Evolutionary conservation across 2,888 invertebrate genomes (phyloP), one percentile per base, ranked within the genome.

Genomic region (Athalia cordata): DNA sequence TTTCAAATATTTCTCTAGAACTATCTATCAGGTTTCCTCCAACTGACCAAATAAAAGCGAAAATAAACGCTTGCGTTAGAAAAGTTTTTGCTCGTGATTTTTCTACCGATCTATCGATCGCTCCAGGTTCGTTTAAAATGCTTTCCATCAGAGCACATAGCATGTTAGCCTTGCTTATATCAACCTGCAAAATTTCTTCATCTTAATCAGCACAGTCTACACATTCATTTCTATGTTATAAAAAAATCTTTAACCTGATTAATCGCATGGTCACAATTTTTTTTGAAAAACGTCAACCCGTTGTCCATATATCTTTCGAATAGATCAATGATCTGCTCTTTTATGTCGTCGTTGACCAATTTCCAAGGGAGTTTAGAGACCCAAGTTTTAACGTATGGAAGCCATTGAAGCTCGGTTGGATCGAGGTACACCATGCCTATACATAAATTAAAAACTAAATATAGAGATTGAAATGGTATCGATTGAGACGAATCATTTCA

Each of bases 361-460:
- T 90, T 91, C 0, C 92, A 92, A 0, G 92, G 87, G 3, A 94
- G 87, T 11, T 90, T 91, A 0, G 92, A 91, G 2, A 95, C 88
- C 97, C 97, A 98, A 0, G 96, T 95, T 81, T 93, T 93, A 0
- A 97, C 95, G 83, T 93, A 94, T 0, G 97, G 97, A 83, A 95
- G 87, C 94, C 96, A 97, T 72, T 95, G 95, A 68, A 97, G 91
- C 85, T 97, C 97, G 3, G 94, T 93, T 0, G 97, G 94, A 88
- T 98, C 97, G 7, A 97, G 93, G 88, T 96, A 98, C 2, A 98
- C 97, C 97, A 98, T 98, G 70, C 97, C 97, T 90, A 90, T 50
- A 3, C 11, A n/a, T 90, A 9, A 55, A 68, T 79, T 65, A 49
- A 66, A 57, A 5, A 2, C 11, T 47, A 72, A 64, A 43, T 57